phyloP scores from a whole-genome alignment of 35 echinoderm and acorn worm species.

The Ptychodera flava region DNA sequence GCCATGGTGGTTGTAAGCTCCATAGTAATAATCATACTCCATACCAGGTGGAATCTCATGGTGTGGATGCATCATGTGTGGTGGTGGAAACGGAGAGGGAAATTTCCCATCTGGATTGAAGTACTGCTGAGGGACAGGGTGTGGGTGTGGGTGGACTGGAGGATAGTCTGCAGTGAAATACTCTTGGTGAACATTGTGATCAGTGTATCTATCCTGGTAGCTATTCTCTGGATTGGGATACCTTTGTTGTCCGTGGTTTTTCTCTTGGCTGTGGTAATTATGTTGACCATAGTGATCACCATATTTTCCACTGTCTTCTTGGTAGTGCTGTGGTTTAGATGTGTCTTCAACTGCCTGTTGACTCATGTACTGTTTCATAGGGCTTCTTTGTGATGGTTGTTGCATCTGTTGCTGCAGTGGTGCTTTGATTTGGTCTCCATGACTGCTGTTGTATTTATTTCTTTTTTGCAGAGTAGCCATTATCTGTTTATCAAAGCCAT shows the following conservation, averaged over 20 bases:
- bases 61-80: neutral
- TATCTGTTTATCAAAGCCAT: neutral
- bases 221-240: neutral
- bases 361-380: neutral
- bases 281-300: neutral
- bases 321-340: neutral
- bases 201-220: neutral
- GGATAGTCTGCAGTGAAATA: neutral
- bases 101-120: neutral
- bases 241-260: neutral
- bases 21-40: constrained; percentile 1
- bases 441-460: neutral
- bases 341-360: neutral
- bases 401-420: neutral
- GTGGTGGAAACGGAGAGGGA: neutral
- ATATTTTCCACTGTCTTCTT: neutral
- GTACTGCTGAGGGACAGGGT: neutral
- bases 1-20: neutral
- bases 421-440: neutral
- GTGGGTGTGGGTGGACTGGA: neutral
- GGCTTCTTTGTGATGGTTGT: neutral
- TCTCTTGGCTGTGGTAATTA: neutral
- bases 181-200: neutral
- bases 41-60: neutral
- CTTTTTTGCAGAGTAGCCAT: neutral